A percentile compares a stretch with the other conserved stretches of the same genome.
Conservation (phyloP, 2,113 vertebrate species). For the Sylvia atricapilla region DNA sequence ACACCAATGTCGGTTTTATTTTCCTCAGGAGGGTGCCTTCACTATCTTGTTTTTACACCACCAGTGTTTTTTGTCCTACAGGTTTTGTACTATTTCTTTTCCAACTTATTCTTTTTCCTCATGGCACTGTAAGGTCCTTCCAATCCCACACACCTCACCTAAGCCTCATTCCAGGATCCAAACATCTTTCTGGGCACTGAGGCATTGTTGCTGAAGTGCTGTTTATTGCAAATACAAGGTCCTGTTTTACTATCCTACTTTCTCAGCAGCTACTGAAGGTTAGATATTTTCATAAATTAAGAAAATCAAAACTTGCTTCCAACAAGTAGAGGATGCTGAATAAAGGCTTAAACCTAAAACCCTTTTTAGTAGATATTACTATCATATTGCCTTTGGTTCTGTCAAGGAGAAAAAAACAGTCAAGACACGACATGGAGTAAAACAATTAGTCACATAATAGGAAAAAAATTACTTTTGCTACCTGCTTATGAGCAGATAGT, state of each 20-base stretch:
- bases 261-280: not conserved
- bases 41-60: not conserved
- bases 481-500: not conserved
- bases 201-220: not conserved
- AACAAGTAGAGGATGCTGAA: not conserved
- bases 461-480: not conserved
- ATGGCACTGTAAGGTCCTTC: not conserved
- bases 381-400: not conserved
- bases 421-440: not conserved
- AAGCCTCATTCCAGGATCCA: not conserved
- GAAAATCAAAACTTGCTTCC: not conserved
- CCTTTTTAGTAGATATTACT: not conserved
- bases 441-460: not conserved
- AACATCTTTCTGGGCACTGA: accelerated
- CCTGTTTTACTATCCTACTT: not conserved
- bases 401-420: not conserved
- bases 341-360: not conserved
- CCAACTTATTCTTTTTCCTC: not conserved
- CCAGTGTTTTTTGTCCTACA: not conserved
- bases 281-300: not conserved
- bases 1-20: not conserved
- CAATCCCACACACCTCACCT: not conserved
- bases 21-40: not conserved
- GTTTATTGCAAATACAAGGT: not conserved
- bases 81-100: not conserved